These are phyloP conservation scores for Petromus typicus DNA, from an alignment of 2,113 vertebrate species.

Conservation along the genomic window DNA sequence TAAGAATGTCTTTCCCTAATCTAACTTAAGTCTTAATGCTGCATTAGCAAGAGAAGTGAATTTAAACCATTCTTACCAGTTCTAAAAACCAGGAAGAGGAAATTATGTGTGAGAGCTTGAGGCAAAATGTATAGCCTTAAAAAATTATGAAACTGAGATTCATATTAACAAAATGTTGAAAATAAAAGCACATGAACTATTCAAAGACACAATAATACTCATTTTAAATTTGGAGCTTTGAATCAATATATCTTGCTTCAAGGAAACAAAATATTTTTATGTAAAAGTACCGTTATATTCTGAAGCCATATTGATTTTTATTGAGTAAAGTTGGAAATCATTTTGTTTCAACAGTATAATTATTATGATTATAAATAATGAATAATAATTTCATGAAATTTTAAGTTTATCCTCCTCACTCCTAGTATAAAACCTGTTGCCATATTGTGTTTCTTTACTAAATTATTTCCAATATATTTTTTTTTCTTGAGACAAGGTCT, in stretches of 20 bases:
- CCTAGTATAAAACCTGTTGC: background rate
- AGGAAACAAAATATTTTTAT: background rate
- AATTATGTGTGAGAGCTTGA: background rate
- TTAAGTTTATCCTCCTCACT: background rate
- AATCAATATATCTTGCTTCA: background rate
- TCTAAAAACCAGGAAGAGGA: background rate
- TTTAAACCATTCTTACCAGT: too few relatives aligned
- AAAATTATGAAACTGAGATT: background rate
- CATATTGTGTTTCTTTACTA: background rate
- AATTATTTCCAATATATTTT: background rate
- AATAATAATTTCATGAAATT: background rate
- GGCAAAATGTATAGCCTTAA: background rate
- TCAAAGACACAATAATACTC: background rate
- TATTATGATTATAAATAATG: background rate
- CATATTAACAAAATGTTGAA: background rate
- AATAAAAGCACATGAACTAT: background rate
- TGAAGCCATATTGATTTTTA: background rate
- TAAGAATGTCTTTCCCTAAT: background rate
- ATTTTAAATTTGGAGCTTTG: too few relatives aligned
- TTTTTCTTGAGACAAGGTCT: too few relatives aligned
- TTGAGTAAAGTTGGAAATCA: background rate
- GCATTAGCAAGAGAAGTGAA: background rate
- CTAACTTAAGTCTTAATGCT: background rate
- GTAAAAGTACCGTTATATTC: background rate
- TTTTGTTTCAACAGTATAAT: background rate